Evolutionary conservation across 2,888 invertebrate species (phyloP), one percentile per base, ranked within the genome.

Genomic region (Calliphora vomitoria): DNA sequence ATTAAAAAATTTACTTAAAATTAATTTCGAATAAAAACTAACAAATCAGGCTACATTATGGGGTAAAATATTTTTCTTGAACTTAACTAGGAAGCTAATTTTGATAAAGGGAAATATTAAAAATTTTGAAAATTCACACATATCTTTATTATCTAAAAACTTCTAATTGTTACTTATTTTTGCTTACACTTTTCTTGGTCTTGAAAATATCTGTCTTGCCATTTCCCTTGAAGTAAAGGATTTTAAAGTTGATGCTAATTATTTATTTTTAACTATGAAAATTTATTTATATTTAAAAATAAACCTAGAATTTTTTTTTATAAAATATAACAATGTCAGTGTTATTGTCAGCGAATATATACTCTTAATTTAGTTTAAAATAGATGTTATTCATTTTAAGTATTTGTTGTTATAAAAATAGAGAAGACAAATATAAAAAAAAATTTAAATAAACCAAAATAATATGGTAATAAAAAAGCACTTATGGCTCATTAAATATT

Each of bases 401-500:
- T 15, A 55, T 55, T 55, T 55, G 3, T 20, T 20, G 8, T 8
- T 20, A 55, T 10, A 55, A 55, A 20, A 20, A 10, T 8, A 50
- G 50, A 50, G 1, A 20, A 20, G 44, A 55, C 10, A 20, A 71
- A 50, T 41, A 18, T 2, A 13, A 47, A 25, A 31, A n/a, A 53
- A 13, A 10, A n/a, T 38, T 18, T 18, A 55, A 72, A 72, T 72
- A n/a, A 50, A 79, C 13, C 13, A 55, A 60, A 69, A 58, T 44
- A 81, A 64, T 72, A 74, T 58, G 55, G n/a, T 68, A 74, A 81
- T 58, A 44, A 31, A 76, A 82, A 74, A 75, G 58, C 64, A 68
- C 66, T 74, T 82, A 68, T 68, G 58, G 58, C 47, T 41, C 35
- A 58, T 82, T 58, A 58, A 82, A 58, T 82, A 82, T 68, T 82